Base-by-base conservation (phyloP, 2,888 invertebrate genomes). In the Hirtodrosophila alboralis region DNA sequence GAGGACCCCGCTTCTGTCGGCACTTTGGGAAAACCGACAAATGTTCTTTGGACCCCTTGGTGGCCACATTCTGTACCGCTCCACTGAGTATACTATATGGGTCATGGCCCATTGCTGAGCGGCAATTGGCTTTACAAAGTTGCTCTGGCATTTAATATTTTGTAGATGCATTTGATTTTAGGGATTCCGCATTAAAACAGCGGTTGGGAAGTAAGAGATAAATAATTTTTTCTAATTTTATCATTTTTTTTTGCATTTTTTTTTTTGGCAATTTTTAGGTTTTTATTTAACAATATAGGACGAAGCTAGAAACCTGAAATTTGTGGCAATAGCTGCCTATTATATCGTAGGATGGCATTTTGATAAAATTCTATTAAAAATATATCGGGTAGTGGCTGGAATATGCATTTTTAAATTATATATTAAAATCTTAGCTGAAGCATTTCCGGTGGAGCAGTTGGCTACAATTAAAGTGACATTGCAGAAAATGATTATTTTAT, bases 21-120 rank as follows among this genome's bases (percentile, higher is more conserved):
- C 67, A 40, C 61, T 61, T 70, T 83, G 85, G 75, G 80, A 84
- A 83, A 66, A 52, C 51, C 69, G 63, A 75, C 84, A 84, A 78
- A 58, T 56, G 60, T 40, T 51, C 34, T 43, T 23, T 16, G 30
- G 33, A 18, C 26, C 56, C 51, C 54, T 21, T 38, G 28, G 13
- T 33, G 31, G 45, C 28, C 62, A 36, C 48, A 43, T 52, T 66
- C 34, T 38, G 57, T 16, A 56, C 40, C 54, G 75, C 69, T 54
- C 61, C 79, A 64, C 34, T 62, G 65, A 65, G 43, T 62, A 34
- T 75, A 5, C 18, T 18, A 81, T 75, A 86, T 83, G 84, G 86
- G 83, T 86, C 83, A 84, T 57, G 84, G 78, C 78, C 75, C 76
- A 78, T 78, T 75, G 62, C 53, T 45, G 53, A 61, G 52, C 36